Percentiles rank a stretch among this genome's conserved stretches.
Conservation (phyloP, 1,140 invertebrate genomes). For the Bombus impatiens region DNA sequence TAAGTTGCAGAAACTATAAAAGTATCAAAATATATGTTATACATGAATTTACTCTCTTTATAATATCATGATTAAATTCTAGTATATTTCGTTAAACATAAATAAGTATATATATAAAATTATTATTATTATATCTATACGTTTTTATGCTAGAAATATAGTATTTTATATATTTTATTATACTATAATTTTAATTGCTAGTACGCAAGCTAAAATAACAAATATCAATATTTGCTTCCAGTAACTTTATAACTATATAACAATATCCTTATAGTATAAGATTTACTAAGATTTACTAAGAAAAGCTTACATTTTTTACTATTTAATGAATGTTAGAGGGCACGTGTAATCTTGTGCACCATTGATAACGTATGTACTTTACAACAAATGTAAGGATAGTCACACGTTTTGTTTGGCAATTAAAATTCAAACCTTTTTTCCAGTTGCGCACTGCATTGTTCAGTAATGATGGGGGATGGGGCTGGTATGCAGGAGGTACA, state of each 20-base stretch:
- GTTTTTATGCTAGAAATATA: not conserved
- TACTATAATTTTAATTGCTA: not conserved
- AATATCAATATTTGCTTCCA: not conserved
- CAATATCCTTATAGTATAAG: not conserved
- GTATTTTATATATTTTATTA: not conserved
- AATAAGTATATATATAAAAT: not conserved
- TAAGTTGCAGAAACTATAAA: not conserved
- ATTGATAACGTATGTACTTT: slow-evolving; percentile 48
- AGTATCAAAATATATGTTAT: not conserved
- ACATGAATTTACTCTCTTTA: not conserved
- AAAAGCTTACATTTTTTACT: not conserved
- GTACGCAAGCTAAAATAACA: not conserved
- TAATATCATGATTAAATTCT: not conserved
- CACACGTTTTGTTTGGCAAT: slow-evolving; percentile 66
- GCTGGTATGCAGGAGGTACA: slow-evolving; percentile 79
- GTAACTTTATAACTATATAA: not conserved
- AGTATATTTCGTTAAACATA: not conserved
- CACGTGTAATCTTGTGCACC: slow-evolving; percentile 23
- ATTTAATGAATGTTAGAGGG: not conserved
- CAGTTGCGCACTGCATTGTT: slow-evolving; percentile 79
- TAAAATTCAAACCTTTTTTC: slow-evolving; percentile 81
- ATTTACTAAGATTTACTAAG: not conserved
- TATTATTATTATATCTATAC: not conserved
- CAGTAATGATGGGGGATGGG: slow-evolving; percentile 78
- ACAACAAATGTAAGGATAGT: slow-evolving; percentile 54